Evolutionary conservation across 2,113 vertebrate genomes (phyloP), one percentile per base, ranked within the genome.

Genomic region (Alethe diademata): DNA sequence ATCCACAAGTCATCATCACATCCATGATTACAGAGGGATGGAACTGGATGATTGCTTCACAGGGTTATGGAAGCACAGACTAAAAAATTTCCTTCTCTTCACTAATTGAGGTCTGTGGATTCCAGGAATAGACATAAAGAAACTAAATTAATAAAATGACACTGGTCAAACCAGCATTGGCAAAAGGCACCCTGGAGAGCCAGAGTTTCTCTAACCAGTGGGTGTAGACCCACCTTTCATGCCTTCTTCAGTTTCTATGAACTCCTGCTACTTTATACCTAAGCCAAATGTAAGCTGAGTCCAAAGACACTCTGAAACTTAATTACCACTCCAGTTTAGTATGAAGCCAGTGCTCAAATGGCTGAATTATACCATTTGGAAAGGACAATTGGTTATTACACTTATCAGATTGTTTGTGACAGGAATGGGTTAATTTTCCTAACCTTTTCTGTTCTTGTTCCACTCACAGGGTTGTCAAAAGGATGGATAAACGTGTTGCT

Each of bases 351-450:
- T 19, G 8, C 26, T 51, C 67, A 94, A 90, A 86, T 82, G 66
- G 70, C 69, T 90, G n/a, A 73, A 91, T 91, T 84, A 80, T 45
- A 66, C 64, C 85, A 66, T 91, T 96, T 83, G 65, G 91, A 96
- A 95, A 96, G 92, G 93, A 88, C 83, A 60, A 61, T 69, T 94
- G 74, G 81, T 91, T 88, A 88, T 92, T 90, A 82, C 72, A 78
- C 92, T 95, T 90, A 94, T 74, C 73, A 90, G 96, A 95, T 95
- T 89, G 86, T 90, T 96, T 83, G 78, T 95, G 94, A 96, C 94
- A 96, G 96, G 97, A 98, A 97, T 70, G 96, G 95, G 97, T 98
- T 98, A 97, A 98, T 97, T 96, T 94, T 74, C 93, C 76, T 97
- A 94, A 97, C 95, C 97, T 97, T 96, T 95, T 88, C 96, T 80